A percentile compares a stretch with the other conserved stretches of the same genome.
Conservation (phyloP, 2,113 vertebrate species). For the rabbit (Oryctolagus cuniculus) region DNA sequence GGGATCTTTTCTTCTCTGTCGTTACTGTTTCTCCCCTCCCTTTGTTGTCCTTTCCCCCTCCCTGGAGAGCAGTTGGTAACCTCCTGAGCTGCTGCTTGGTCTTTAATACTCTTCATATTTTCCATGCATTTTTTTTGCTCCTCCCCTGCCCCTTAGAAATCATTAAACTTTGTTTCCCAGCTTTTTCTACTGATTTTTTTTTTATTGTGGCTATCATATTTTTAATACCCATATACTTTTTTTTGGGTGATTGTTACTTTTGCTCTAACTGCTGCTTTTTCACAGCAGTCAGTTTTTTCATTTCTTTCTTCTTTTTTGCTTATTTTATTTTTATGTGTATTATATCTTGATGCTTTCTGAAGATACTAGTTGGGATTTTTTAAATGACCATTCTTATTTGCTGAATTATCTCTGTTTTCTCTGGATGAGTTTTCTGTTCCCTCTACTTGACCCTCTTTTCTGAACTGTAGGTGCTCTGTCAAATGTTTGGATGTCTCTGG, state of each 20-base stretch:
- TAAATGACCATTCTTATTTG: not conserved
- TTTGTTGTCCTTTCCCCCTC: not conserved
- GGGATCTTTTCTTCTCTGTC: not conserved
- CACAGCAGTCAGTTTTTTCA: not conserved
- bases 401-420: not conserved
- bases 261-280: not conserved
- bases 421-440: not conserved
- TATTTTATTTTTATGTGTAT: not conserved
- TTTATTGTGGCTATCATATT: no score
- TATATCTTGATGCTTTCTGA: conserved; percentile 15
- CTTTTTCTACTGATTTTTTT: not conserved
- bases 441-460: not conserved
- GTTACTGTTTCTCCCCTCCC: not conserved
- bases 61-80: not conserved
- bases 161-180: no score
- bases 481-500: not conserved
- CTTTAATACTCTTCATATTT: not conserved
- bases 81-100: not conserved
- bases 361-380: not conserved
- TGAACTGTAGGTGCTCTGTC: not conserved
- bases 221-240: not conserved
- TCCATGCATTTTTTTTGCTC: not conserved
- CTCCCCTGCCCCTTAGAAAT: no score
- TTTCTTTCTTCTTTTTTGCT: not conserved
- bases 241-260: not conserved